Base-by-base conservation (phyloP, 2,888 invertebrate genomes). In the Gymnoscelis rufifasciata region DNA sequence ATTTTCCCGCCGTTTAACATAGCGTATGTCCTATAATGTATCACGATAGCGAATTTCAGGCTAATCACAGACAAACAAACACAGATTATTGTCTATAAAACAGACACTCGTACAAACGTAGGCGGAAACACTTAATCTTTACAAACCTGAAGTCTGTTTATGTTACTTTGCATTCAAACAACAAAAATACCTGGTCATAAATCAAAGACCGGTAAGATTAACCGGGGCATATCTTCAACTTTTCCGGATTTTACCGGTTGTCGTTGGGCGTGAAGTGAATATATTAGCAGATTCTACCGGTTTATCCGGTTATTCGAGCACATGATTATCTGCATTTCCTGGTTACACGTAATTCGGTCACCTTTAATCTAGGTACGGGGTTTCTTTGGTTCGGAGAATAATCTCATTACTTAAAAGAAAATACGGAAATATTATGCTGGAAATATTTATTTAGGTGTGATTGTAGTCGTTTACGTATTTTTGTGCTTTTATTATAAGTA, bases 151-250 rank as follows among this genome's bases (percentile, higher is more conserved):
- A 41, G 28, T 27, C 28, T 12, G 29, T 37, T 36, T 27, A 35
- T 41, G 19, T 46, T 41, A 13, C 56, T 56, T 56, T 54, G 52
- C 47, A 58, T 51, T 54, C 47, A 52, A 56, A 58, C 47, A 56
- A 56, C 56, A 57, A 58, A 56, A 54, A 56, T 47, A 38, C 11
- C 65, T 66, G 68, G 66, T 66, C 65, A 74, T 84, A 83, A 83
- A 83, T 83, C 83, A 82, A 75, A 78, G 66, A 57, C 66, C 64
- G 56, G 60, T 64, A 68, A 78, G 80, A 83, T 83, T 83, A 83
- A 80, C 78, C 77, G 67, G 72, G 72, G 77, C 75, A 78, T 79
- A 83, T 83, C 81, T 83, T 68, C 77, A 79, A 79, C 81, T 82
- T 78, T 78, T 77, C 78, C 77, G 78, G 82, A 74, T 83, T 81